Base-by-base conservation (phyloP, 64 coral and sea anemone genomes). In the Astreopora myriophthalma region DNA sequence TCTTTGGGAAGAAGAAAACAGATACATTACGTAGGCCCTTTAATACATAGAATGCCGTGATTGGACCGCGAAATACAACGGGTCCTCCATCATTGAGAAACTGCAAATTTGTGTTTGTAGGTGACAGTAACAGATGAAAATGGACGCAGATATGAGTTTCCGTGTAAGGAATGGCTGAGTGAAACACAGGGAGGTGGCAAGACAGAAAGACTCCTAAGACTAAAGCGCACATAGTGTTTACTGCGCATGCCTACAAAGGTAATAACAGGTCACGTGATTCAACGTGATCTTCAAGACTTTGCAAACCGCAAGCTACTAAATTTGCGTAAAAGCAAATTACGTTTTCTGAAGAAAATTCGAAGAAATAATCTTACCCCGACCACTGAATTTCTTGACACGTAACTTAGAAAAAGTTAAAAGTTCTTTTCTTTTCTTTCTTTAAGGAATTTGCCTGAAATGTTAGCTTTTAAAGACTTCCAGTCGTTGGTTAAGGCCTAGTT, bases 131-230 rank as follows among this genome's bases (percentile, higher is more conserved):
- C 87, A 68, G 94, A 98, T 66, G 96, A 98, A 58, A 95, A 95
- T 39, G 96, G 96, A 27, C 92, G 90, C 49, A 44, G 81, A 5
- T 98, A 95, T 82, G 89, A 48, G n/a, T 98, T 98, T 85, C 90
- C 94, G 13, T 98, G 96, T 30, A 90, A 95, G 13, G 94, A 98
- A 93, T 98, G 96, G 96, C 70, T 98, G 30, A 98, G 96, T 75
- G 96, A 98, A 74, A 98, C 93, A 19, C 96, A 92, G 70, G 96
- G 96, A 44, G 96, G 96, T 6, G 96, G 96, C 0, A 95, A 95
- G 49, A 98, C 96, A 63, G 96, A 98, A 85, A 46, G 96, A 61
- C 86, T 98, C 17, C 20, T 98, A 17, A 83, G 79, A 83, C 55
- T 83, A 65, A 52, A 63, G 55, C 79, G 39, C 33, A 37, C 79